Percentiles rank a stretch among this genome's conserved stretches.
phyloP scores from a whole-genome alignment of 2,113 vertebrate genomes.

The Delphinapterus leucas region DNA sequence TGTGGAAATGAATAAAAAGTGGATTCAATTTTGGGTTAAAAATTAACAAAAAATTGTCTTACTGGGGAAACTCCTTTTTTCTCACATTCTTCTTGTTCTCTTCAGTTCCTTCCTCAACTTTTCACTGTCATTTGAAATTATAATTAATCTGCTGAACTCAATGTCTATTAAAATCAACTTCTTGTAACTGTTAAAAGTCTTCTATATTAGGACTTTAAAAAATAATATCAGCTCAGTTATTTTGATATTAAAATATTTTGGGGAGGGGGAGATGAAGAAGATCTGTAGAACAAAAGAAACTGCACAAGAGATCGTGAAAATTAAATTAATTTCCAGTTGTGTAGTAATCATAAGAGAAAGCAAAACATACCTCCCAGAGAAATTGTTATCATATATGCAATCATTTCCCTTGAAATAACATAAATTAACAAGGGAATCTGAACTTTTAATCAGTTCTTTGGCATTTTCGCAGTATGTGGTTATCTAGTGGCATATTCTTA shows the following conservation, averaged over 20 bases:
- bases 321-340: background rate
- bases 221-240: background rate
- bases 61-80: background rate
- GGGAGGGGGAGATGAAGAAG: background rate
- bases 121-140: background rate
- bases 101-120: background rate
- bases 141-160: background rate
- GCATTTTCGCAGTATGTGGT: background rate
- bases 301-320: background rate
- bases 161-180: background rate
- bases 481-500: background rate
- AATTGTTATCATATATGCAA: background rate
- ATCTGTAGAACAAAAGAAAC: background rate
- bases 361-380: background rate
- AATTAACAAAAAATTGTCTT: background rate
- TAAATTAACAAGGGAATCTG: background rate
- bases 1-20: constrained; percentile 25
- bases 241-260: background rate
- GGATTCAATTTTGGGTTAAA: background rate
- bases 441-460: background rate
- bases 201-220: background rate
- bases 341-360: background rate
- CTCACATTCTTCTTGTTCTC: background rate
- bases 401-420: background rate
- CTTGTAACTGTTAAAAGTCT: background rate